Evolutionary conservation across 2,888 invertebrate species (phyloP).

Genomic region (Allophyes oxyacanthae): DNA sequence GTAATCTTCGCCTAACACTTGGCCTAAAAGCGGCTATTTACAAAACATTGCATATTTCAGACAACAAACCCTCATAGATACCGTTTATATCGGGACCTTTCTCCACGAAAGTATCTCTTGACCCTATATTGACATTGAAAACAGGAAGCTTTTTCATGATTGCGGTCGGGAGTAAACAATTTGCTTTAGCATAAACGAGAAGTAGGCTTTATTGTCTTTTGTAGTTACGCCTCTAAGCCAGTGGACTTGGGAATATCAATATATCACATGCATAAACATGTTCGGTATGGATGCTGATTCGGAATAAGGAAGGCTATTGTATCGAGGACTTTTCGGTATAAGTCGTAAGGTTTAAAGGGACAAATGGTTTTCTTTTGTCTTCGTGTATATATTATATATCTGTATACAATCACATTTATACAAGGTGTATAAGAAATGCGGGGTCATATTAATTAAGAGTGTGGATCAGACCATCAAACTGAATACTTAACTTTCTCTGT

Average conservation of each 20-base stretch:
- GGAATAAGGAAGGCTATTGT: constrained; percentile 36
- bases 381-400: constrained; percentile 12
- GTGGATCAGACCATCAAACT: too few species aligned
- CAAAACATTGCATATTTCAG: constrained; percentile 40
- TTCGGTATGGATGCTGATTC: constrained; percentile 28
- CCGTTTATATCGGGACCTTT: constrained; percentile 44
- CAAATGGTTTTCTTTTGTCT: constrained; percentile 18
- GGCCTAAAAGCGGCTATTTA: constrained; percentile 42
- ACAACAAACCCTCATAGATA: constrained; percentile 41
- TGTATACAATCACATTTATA: too few species aligned
- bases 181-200: constrained; percentile 38
- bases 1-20: constrained; percentile 29
- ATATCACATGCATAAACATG: constrained; percentile 53
- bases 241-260: constrained; percentile 33
- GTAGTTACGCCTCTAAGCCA: constrained; percentile 7
- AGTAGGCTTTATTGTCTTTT: constrained; percentile 42
- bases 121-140: constrained; percentile 57
- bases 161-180: constrained; percentile 47
- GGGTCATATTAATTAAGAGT: too few species aligned
- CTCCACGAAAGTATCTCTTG: constrained; percentile 48
- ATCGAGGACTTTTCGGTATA: constrained; percentile 31
- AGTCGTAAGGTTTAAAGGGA: constrained; percentile 22
- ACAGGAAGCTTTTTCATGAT: constrained; percentile 51
- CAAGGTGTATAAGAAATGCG: too few species aligned
- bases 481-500: too few species aligned